Evolutionary conservation across 2,888 invertebrate species (phyloP).

Genomic region (Sarcophaga caerulescens): DNA sequence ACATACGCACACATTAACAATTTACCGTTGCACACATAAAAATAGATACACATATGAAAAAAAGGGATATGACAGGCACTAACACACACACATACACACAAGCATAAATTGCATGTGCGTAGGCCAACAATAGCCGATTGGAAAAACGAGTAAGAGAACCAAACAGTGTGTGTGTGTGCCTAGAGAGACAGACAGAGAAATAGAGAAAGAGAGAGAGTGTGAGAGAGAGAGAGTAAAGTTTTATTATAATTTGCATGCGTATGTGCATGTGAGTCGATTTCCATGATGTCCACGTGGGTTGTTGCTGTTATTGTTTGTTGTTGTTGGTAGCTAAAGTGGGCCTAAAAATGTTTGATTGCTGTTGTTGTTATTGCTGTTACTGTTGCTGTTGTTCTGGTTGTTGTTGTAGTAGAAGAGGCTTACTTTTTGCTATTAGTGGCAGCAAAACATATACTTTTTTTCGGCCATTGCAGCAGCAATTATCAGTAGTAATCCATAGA

Average conservation of each 20-base stretch:
- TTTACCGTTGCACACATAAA: neutral
- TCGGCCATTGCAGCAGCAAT: constrained; percentile 59
- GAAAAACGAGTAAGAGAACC: neutral
- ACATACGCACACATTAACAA: constrained; percentile 54
- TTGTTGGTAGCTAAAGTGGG: constrained; percentile 63
- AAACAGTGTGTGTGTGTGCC: too few species aligned
- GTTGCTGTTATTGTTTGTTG: constrained; percentile 57
- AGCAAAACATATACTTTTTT: constrained; percentile 62
- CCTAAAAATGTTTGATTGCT: constrained; percentile 50
- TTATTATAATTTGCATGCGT: constrained; percentile 39
- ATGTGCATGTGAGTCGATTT: constrained; percentile 30
- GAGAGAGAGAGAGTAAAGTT: neutral
- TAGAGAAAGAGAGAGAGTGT: neutral
- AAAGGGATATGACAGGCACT: constrained; percentile 1
- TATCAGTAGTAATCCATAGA: constrained; percentile 49
- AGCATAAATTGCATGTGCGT: constrained; percentile 13
- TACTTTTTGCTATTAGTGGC: constrained; percentile 65
- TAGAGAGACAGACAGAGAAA: too few species aligned
- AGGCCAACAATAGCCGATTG: neutral
- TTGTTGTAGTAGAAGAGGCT: constrained; percentile 45
- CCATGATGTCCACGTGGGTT: constrained; percentile 60
- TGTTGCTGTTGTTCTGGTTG: neutral
- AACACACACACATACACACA: neutral
- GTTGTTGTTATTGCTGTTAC: neutral
- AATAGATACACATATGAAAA: constrained; percentile 46